Conservation (phyloP, 2,888 invertebrate species). For the Amphipoea lucens region DNA sequence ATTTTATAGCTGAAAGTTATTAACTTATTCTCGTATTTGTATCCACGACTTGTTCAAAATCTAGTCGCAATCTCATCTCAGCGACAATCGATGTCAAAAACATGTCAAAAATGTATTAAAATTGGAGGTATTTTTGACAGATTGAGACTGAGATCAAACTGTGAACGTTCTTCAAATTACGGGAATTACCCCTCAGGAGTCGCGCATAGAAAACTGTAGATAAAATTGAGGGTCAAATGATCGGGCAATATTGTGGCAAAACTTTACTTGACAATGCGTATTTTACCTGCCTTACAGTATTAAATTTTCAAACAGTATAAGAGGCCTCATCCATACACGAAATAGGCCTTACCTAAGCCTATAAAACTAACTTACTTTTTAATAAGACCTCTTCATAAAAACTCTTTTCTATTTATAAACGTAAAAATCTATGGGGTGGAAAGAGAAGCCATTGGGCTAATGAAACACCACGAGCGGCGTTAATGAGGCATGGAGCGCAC, state of each 20-base stretch:
- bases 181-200: no score
- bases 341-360: no score
- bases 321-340: no score
- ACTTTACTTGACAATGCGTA: not conserved
- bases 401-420: constrained; percentile 60
- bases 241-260: not conserved
- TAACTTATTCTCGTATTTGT: not conserved
- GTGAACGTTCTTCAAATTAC: no score
- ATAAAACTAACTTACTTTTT: constrained; percentile 2
- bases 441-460: constrained; percentile 73
- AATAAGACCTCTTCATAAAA: constrained; percentile 18
- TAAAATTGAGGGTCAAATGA: no score
- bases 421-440: constrained; percentile 77
- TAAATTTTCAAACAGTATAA: not conserved
- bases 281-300: no score
- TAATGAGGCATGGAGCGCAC: constrained; percentile 65
- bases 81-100: no score
- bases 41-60: not conserved
- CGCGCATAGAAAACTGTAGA: not conserved
- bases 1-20: not conserved
- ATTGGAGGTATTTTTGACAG: no score
- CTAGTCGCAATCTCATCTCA: no score
- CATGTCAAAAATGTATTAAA: no score
- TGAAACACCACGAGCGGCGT: constrained; percentile 70
- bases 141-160: no score